Evolutionary conservation across 2,888 invertebrate species (phyloP), one percentile per base, ranked within the genome.

Genomic region (Fabriciana adippe): DNA sequence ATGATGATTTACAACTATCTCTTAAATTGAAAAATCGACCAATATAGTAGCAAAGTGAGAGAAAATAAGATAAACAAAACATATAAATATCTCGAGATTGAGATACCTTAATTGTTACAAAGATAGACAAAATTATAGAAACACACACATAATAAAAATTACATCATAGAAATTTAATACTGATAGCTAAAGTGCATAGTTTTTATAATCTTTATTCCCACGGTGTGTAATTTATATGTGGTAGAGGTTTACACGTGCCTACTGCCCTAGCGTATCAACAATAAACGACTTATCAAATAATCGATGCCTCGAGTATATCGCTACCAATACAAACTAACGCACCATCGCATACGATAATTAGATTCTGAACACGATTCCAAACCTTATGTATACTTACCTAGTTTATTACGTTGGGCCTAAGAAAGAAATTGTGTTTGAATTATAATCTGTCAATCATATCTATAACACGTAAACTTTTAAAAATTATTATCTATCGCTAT

Each of bases 201-300:
- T 50, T 35, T 21, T 56, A 57, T 60, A 64, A 64, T 56, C 51
- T 61, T 15, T 60, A 50, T 68, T 60, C 55, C 50, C 48, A 65
- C 35, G 60, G 54, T 50, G 31, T 55, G 35, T 53, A 50, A 16
- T 41, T 79, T 51, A 61, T 51, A 61, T 61, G 21, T n/a, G 78
- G 77, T 62, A 63, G 63, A 67, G 66, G 55, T 64, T 66, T 78
- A 76, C 83, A 83, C 83, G 83, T 82, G 84, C 80, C 75, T 67
- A 68, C 70, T 68, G 65, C 72, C 74, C 76, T 79, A 77, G 76
- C 82, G 78, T 77, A 73, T 72, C 78, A 85, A 87, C 88, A 87
- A 84, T 81, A 79, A 77, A 75, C 73, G 74, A 79, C 79, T 88
- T 89, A 89, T 88, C 89, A 83, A 89, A 87, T 87, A 89, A 90